A percentile compares a stretch with the other conserved stretches of the same genome.
Conservation (phyloP, 1,140 invertebrate genomes). For the Lepidurus packardi region DNA sequence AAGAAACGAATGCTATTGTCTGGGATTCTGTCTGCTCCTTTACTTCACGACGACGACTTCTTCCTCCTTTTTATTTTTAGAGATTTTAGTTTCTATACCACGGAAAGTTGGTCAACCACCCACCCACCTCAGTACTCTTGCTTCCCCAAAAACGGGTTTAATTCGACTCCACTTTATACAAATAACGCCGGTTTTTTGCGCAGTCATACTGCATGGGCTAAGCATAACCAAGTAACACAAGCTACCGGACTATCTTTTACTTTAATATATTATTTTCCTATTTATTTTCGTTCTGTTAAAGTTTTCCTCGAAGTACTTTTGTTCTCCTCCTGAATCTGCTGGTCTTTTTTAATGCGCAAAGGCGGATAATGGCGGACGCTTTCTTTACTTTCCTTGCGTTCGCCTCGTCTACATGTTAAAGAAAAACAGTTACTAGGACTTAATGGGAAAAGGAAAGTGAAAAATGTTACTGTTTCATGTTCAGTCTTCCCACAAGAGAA, state of each 20-base stretch:
- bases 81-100: background rate
- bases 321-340: too few relatives aligned
- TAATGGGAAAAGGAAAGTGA: background rate
- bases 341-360: too few relatives aligned
- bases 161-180: background rate
- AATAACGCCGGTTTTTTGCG: background rate
- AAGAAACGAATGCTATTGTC: background rate
- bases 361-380: too few relatives aligned
- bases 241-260: background rate
- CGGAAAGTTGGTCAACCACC: background rate
- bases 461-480: background rate
- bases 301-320: too few relatives aligned
- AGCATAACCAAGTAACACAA: background rate
- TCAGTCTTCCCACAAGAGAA: background rate
- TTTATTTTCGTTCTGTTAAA: too few relatives aligned
- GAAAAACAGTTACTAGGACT: too few relatives aligned
- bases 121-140: background rate
- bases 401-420: background rate
- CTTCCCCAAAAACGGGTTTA: background rate
- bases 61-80: background rate
- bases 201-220: background rate
- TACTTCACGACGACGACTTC: background rate
- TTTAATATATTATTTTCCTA: too few relatives aligned
- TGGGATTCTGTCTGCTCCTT: background rate
- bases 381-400: background rate